phyloP scores from a whole-genome alignment of 53 echinoderm and acorn worm species.

The Zoroaster sp. region DNA sequence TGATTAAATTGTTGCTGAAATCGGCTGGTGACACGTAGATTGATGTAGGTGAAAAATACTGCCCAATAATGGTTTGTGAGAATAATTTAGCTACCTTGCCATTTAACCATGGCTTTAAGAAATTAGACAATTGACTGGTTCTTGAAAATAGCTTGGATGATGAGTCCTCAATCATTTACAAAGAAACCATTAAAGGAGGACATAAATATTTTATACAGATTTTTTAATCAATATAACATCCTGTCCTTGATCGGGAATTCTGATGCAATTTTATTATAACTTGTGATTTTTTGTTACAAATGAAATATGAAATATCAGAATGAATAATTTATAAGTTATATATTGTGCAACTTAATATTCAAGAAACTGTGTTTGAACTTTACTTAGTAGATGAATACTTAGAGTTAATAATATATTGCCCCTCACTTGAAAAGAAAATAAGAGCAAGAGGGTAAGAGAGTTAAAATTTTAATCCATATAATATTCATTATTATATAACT shows the following conservation, averaged over 20 bases:
- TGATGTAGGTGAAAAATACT: background rate
- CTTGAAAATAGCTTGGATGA: background rate
- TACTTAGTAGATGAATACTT: too few species aligned
- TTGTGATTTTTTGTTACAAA: background rate
- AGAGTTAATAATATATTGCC: too few species aligned
- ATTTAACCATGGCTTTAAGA: background rate
- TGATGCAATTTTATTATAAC: background rate
- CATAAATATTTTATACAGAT: background rate
- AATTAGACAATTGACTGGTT: background rate
- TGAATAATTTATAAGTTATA: background rate
- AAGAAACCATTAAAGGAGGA: background rate
- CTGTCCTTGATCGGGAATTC: background rate
- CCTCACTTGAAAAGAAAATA: too few species aligned
- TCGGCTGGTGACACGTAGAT: conserved; percentile 6
- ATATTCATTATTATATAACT: too few species aligned
- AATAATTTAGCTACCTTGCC: background rate
- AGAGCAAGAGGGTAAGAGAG: too few species aligned
- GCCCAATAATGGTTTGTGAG: background rate
- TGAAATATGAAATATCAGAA: background rate
- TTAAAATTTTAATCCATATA: too few species aligned
- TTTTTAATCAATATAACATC: background rate
- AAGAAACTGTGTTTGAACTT: too few species aligned
- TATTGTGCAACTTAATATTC: background rate
- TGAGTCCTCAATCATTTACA: background rate
- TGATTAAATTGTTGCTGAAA: conserved; percentile 35